A percentile compares a stretch with the other conserved stretches of the same genome.
Evolutionary conservation across 2,888 invertebrate species (phyloP).

Genomic region (Pterostichus madidus): DNA sequence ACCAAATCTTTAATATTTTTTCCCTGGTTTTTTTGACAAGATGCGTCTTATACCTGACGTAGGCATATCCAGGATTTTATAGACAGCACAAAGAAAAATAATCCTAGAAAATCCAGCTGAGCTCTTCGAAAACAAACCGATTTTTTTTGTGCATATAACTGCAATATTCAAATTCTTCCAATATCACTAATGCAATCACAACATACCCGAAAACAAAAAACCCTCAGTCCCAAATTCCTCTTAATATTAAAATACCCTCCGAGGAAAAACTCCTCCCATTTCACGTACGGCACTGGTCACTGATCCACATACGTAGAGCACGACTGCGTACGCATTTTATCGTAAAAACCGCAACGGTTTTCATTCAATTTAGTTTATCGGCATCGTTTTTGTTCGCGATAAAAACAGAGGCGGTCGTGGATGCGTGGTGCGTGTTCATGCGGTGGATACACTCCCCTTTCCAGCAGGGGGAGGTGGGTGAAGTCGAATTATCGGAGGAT

Average conservation of each 20-base stretch:
- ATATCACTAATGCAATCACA: constrained; percentile 38
- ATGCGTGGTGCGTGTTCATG: neutral
- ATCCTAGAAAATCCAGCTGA: neutral
- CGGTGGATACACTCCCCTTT: neutral
- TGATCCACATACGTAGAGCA: constrained; percentile 31
- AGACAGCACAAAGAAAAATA: too few relatives aligned
- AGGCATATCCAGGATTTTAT: too few relatives aligned
- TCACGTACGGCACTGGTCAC: constrained; percentile 8
- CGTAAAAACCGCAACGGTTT: constrained; percentile 64
- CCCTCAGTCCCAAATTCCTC: neutral
- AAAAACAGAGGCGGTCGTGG: constrained; percentile 45
- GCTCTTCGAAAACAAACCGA: too few relatives aligned
- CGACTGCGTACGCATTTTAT: constrained; percentile 37
- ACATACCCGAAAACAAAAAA: constrained; percentile 23
- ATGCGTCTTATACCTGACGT: too few relatives aligned
- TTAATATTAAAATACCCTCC: constrained; percentile 5
- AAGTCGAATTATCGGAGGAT: constrained; percentile 14
- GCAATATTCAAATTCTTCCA: constrained; percentile 17
- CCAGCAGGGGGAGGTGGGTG: neutral
- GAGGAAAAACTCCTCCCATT: constrained; percentile 4
- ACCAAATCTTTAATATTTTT: too few relatives aligned
- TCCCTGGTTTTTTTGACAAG: too few relatives aligned
- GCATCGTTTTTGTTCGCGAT: constrained; percentile 53
- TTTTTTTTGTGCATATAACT: neutral
- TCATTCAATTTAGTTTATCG: constrained; percentile 66